Evolutionary conservation across 2,113 vertebrate genomes (phyloP), one percentile per base, ranked within the genome.

Genomic region (Progne subis): DNA sequence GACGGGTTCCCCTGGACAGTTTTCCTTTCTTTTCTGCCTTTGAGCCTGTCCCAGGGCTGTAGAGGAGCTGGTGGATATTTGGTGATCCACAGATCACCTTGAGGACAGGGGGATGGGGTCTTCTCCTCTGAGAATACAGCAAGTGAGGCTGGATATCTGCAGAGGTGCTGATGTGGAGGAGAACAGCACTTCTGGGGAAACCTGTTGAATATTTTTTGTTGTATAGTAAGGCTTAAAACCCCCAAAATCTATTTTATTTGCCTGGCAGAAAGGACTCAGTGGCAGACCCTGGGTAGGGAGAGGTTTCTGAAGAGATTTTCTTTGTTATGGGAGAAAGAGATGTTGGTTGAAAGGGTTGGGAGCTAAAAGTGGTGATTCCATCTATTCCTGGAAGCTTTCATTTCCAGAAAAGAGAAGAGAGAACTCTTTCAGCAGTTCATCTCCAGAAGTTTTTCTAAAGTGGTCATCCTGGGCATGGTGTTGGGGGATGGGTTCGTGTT

Each of bases 401-500:
- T 37, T 37, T 37, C 37, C 37, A 37, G 37, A 37, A 37, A 37
- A 37, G 37, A 37, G 37, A 37, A 37, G 37, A 37, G 37, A 37
- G 37, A 37, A 37, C 37, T 37, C 37, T 37, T 37, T 37, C 37
- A 37, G 37, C 37, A 24, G 76, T 46, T 71, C 44, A 23, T 11
- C 68, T 39, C 32, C 63, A 52, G 57, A 13, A 55, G 43, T 56
- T 75, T 57, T 92, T 41, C 52, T 39, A 4, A 50, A 31, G 70
- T 43, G 28, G 0, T 2, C 24, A 12, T 34, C n/a, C 56, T 41
- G 31, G 43, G 9, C 28, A 25, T 49, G 63, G 5, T 10, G 67
- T 3, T n/a, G 23, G 34, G 1, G 5, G 7, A 20, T 9, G 53
- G 41, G 11, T 74, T 70, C 4, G 0, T 1, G 8, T 55, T 32